phyloP scores from a whole-genome alignment of 1,140 invertebrate genomes.

The Argopecten irradians region DNA sequence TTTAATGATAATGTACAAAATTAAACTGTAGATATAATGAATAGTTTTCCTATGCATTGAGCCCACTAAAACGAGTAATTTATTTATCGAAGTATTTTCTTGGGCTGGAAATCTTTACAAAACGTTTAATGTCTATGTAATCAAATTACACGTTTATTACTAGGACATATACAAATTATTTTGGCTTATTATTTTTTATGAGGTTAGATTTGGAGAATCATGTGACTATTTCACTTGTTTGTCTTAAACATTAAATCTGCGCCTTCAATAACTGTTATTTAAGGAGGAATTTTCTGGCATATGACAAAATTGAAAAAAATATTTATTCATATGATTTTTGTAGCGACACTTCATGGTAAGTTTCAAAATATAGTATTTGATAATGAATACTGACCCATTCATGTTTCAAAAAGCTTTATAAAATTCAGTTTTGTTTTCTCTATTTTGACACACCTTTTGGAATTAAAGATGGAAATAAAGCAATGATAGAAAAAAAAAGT shows the following conservation, averaged over 20 bases:
- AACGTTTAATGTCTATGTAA: background rate
- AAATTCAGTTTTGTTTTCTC: background rate
- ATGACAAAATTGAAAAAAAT: constrained; percentile 11
- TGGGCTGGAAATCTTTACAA: constrained; percentile 8
- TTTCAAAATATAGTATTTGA: background rate
- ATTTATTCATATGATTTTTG: constrained; percentile 6
- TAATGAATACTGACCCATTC: background rate
- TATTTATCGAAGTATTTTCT: background rate
- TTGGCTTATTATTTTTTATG: background rate
- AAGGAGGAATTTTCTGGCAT: background rate
- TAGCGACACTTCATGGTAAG: constrained; percentile 5
- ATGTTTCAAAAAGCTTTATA: background rate
- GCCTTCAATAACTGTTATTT: background rate
- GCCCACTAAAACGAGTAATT: background rate
- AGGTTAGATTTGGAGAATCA: background rate
- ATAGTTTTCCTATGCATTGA: background rate
- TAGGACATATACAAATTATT: background rate
- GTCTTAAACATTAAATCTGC: background rate
- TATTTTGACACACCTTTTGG: constrained; percentile 14
- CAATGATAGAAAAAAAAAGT: background rate
- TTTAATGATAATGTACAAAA: too few relatives aligned
- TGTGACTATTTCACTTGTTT: background rate
- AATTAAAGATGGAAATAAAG: background rate
- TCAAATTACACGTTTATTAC: background rate
- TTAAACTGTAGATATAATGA: background rate